Conservation (phyloP, 2,888 invertebrate genomes). For the Ophion obscuratus region DNA sequence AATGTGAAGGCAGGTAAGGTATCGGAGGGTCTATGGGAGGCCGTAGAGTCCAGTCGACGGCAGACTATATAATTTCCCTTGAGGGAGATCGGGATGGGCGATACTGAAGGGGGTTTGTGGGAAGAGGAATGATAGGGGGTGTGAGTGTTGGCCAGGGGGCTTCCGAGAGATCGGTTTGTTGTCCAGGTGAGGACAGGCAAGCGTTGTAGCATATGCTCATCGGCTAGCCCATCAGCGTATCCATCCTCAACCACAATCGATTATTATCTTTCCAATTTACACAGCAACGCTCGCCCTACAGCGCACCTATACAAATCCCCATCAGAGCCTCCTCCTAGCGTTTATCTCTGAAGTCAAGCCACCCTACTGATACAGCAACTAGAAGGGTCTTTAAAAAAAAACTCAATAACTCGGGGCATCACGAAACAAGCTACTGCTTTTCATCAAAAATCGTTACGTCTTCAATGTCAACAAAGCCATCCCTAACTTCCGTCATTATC, state of each 20-base stretch:
- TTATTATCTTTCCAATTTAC: slow-evolving; percentile 84
- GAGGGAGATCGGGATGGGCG: slow-evolving; percentile 82
- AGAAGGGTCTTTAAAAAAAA: not conserved
- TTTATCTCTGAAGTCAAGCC: slow-evolving; percentile 7
- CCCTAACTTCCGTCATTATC: not conserved
- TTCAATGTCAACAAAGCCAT: not conserved
- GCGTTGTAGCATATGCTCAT: slow-evolving; percentile 77
- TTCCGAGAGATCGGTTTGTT: slow-evolving; percentile 67
- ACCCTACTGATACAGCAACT: not conserved
- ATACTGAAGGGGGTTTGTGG: slow-evolving; percentile 71
- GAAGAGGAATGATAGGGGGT: slow-evolving; percentile 63
- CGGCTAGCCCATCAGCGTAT: slow-evolving; percentile 81
- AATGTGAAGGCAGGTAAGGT: slow-evolving; percentile 76
- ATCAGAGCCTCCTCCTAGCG: slow-evolving; percentile 72
- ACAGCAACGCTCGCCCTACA: slow-evolving; percentile 79
- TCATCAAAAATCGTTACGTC: not conserved
- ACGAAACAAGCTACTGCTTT: not conserved
- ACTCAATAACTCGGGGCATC: not conserved
- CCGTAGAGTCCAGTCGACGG: slow-evolving; percentile 74
- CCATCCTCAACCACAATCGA: slow-evolving; percentile 81
- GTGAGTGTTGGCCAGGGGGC: slow-evolving; percentile 57
- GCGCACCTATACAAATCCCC: slow-evolving; percentile 77
- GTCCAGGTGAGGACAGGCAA: slow-evolving; percentile 72
- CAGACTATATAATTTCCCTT: slow-evolving; percentile 83
- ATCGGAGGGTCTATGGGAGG: slow-evolving; percentile 77